Evolutionary conservation across 2,113 vertebrate genomes (phyloP).

Genomic region (Salminus brasiliensis): DNA sequence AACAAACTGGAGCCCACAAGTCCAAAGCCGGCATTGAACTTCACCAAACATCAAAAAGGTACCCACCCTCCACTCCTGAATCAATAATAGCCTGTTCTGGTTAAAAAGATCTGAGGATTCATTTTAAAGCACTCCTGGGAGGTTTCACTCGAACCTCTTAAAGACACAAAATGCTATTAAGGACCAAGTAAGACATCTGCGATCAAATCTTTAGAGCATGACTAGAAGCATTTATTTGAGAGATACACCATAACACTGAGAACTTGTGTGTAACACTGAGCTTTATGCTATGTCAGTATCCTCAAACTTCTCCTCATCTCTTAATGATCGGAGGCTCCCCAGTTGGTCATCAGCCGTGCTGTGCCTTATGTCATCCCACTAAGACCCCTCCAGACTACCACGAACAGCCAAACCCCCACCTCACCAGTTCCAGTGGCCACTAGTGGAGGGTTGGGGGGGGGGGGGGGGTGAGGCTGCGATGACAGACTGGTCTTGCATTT

Average conservation of each 20-base stretch:
- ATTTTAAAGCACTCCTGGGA: neutral
- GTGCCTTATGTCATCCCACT: conserved; percentile 43
- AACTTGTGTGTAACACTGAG: conserved; percentile 12
- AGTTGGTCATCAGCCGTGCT: conserved; percentile 37
- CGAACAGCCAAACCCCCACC: conserved; percentile 39
- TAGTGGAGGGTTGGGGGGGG: conserved; percentile 39
- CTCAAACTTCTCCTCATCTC: neutral
- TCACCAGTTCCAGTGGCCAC: conserved; percentile 21
- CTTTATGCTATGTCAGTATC: neutral
- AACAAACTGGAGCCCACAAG: conserved; percentile 54
- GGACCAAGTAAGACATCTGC: neutral
- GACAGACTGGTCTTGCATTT: conserved; percentile 72
- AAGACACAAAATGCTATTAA: neutral
- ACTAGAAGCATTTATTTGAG: neutral
- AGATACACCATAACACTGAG: neutral
- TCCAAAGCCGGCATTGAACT: conserved; percentile 4
- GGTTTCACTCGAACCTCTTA: neutral
- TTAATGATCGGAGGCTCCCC: conserved; percentile 22
- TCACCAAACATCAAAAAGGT: neutral
- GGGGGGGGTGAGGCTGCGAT: conserved; percentile 51
- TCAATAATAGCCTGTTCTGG: neutral
- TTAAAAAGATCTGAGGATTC: neutral
- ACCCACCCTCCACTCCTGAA: neutral
- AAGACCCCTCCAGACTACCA: conserved; percentile 36
- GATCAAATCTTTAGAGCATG: neutral